These are phyloP conservation scores for Drosophila nigromelanica DNA, from an alignment of 1,140 invertebrate species.

Conservation along the genomic window DNA sequence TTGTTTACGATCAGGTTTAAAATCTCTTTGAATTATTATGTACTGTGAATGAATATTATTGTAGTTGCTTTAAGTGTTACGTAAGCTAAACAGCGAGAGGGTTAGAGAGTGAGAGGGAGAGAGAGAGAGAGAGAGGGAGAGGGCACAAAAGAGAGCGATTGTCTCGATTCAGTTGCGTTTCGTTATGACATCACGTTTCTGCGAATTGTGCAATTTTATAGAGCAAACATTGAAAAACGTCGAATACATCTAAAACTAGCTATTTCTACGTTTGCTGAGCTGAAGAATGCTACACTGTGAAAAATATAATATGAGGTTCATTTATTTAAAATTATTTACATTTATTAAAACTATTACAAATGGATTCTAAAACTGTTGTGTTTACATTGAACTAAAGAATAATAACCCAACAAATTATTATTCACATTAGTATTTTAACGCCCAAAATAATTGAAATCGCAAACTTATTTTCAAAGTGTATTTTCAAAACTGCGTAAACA, in stretches of 20 bases:
- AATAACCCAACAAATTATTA: too few relatives aligned
- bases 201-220: conserved; percentile 40
- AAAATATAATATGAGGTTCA: too few relatives aligned
- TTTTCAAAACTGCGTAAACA: too few relatives aligned
- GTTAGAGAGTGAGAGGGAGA: not conserved
- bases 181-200: conserved; percentile 42
- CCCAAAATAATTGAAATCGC: too few relatives aligned
- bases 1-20: not conserved
- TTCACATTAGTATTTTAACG: too few relatives aligned
- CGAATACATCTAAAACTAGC: conserved; percentile 6
- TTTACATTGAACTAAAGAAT: too few relatives aligned
- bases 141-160: not conserved
- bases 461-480: too few relatives aligned
- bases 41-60: conserved; percentile 4
- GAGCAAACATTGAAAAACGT: conserved; percentile 20
- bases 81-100: conserved; percentile 11
- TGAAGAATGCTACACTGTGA: too few relatives aligned
- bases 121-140: not conserved
- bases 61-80: conserved; percentile 8
- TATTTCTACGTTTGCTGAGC: too few relatives aligned
- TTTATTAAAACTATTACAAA: too few relatives aligned
- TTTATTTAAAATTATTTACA: too few relatives aligned
- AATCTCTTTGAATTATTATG: conserved; percentile 10
- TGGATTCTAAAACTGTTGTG: too few relatives aligned
- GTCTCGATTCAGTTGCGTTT: conserved; percentile 29